These are phyloP conservation scores for Gobionotothen gibberifrons DNA, from an alignment of 2,797 vertebrate species.

Conservation along the genomic window DNA sequence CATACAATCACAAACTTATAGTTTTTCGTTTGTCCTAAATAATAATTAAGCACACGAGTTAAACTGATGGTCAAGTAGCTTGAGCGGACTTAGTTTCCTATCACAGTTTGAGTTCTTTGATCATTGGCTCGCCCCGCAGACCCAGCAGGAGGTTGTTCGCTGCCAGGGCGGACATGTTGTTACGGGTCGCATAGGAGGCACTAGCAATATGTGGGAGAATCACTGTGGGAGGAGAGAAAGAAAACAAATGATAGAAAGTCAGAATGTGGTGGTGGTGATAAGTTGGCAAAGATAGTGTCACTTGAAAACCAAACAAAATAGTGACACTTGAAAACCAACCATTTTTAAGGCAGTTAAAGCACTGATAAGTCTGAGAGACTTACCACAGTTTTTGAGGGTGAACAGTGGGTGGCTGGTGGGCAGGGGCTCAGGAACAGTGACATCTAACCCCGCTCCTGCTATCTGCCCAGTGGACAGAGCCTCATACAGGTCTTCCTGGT, in stretches of 20 bases:
- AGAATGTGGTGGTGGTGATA: background rate
- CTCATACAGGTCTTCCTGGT: constrained; percentile 84
- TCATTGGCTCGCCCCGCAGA: constrained; percentile 83
- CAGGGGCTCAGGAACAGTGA: constrained; percentile 83
- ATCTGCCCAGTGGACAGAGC: constrained; percentile 80
- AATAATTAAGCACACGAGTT: background rate
- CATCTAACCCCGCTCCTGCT: constrained; percentile 81
- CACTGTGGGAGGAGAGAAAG: constrained; percentile 72
- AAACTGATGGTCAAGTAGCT: background rate
- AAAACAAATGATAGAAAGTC: background rate
- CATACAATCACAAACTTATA: background rate
- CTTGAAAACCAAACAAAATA: too few relatives aligned
- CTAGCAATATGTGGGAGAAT: constrained; percentile 90
- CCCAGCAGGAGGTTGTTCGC: constrained; percentile 88
- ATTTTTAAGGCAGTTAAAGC: background rate
- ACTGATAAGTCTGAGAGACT: constrained; percentile 26
- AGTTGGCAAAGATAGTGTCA: too few relatives aligned
- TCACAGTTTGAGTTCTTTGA: constrained; percentile 84
- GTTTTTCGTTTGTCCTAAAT: constrained; percentile 14
- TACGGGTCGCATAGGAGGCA: constrained; percentile 85
- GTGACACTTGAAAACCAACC: background rate
- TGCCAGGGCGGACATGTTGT: constrained; percentile 87
- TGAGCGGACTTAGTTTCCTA: constrained; percentile 14
- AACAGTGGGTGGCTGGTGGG: constrained; percentile 82
- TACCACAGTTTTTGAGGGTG: constrained; percentile 84